These are phyloP conservation scores for Anoplolepis gracilipes DNA, from an alignment of 1,140 invertebrate genomes.

Conservation along the genomic window DNA sequence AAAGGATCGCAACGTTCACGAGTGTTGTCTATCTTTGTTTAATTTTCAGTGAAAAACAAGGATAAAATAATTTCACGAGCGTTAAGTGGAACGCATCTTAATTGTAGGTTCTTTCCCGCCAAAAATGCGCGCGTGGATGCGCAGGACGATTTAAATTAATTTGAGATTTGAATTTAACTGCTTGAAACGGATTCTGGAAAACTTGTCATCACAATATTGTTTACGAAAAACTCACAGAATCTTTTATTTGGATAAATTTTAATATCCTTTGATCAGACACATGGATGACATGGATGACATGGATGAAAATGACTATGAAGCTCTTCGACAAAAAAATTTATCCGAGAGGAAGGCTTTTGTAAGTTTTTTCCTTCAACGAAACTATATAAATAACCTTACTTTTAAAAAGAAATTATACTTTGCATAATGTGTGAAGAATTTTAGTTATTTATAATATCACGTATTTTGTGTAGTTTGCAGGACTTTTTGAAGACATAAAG, in stretches of 20 bases:
- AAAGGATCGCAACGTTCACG: too few species aligned
- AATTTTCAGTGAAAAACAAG: too few species aligned
- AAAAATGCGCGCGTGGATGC: neutral
- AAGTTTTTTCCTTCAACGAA: constrained; percentile 41
- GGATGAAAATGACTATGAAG: constrained; percentile 67
- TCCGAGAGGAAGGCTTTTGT: constrained; percentile 74
- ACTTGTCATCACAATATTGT: neutral
- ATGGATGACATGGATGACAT: constrained; percentile 65
- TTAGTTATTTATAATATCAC: neutral
- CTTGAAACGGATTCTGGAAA: neutral
- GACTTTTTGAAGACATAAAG: constrained; percentile 75
- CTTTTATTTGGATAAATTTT: neutral
- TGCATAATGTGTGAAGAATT: neutral
- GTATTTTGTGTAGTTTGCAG: constrained; percentile 68
- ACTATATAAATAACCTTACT: constrained; percentile 27
- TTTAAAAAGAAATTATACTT: neutral
- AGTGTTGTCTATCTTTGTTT: too few species aligned
- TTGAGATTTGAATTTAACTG: constrained; percentile 8
- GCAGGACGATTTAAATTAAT: neutral
- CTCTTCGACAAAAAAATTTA: constrained; percentile 72
- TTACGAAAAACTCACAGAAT: neutral
- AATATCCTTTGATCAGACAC: constrained; percentile 2
- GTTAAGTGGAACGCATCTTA: too few species aligned
- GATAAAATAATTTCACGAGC: too few species aligned
- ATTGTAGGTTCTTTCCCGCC: neutral